Evolutionary conservation across 2,113 vertebrate genomes (phyloP), one percentile per base, ranked within the genome.

Genomic region (Psophia crepitans): DNA sequence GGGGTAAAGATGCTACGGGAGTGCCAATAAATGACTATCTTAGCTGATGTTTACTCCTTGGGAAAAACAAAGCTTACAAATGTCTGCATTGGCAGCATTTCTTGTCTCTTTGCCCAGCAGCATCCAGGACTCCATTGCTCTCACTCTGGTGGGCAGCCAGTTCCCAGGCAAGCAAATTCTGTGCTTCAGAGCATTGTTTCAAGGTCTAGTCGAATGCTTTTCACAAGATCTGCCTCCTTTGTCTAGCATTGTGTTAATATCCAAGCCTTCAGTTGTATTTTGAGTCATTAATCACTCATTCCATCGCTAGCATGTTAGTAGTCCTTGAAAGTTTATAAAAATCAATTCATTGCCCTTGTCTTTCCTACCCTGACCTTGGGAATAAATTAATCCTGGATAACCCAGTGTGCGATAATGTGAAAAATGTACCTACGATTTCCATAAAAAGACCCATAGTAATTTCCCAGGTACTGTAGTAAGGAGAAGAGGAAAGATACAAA

Each of bases 81-180:
- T 0, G 1, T 13, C 71, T 49, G 46, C 35, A 0, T 18, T 58
- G 90, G 71, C 83, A 44, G 20, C 0, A 0, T 37, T 44, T 48
- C 35, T 64, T 84, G 63, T 46, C 63, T 37, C 39, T 2, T 4
- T 83, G 82, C 79, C 48, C 58, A n/a, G 79, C 75, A 90, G 63
- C 66, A 53, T 41, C 41, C 49, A 54, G 48, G 63, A 57, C 76
- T 61, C 75, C 41, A 32, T 53, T 0, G 1, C 76, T 65, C 13
- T 80, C 75, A 5, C 75, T 90, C 71, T 49, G 32, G 33, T 84
- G 63, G 58, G 71, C 79, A 90, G 79, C 41, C 86, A 86, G 0
- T 70, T 86, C 39, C 33, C 71, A 65, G 53, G 49, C 39, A 63
- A 86, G 39, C 54, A 84, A 80, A 69, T 71, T 27, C 53, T 0